Conservation (phyloP, 1,140 invertebrate species). For the Bathynomus jamesi region DNA sequence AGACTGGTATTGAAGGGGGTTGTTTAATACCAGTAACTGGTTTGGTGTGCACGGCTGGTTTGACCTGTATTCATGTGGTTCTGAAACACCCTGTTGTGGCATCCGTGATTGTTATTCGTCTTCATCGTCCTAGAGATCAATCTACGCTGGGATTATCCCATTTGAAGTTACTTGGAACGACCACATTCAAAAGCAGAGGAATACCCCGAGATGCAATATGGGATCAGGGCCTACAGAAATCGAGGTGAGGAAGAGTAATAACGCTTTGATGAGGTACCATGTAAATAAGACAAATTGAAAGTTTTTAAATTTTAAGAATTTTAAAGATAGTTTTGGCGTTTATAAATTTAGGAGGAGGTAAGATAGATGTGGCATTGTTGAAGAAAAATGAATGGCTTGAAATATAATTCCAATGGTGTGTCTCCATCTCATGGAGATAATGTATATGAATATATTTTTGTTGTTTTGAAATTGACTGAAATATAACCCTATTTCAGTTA, state of each 20-base stretch:
- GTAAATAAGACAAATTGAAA: too few species aligned
- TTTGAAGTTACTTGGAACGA: slow-evolving; percentile 71
- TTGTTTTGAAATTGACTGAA: background rate
- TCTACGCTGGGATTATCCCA: slow-evolving; percentile 80
- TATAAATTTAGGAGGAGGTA: too few species aligned
- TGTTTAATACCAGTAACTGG: slow-evolving; percentile 56
- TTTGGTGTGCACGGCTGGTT: slow-evolving; percentile 69
- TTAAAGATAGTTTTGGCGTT: too few species aligned
- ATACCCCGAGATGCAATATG: slow-evolving; percentile 42
- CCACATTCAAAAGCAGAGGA: slow-evolving; percentile 58
- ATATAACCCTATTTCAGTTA: slow-evolving; percentile 45
- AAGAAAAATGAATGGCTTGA: too few species aligned
- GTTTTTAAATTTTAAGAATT: too few species aligned
- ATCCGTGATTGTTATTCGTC: slow-evolving; percentile 50
- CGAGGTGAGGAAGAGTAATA: too few species aligned
- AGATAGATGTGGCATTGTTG: too few species aligned
- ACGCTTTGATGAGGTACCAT: too few species aligned
- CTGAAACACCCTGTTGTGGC: slow-evolving; percentile 70
- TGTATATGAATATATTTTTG: background rate
- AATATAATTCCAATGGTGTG: too few species aligned
- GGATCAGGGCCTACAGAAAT: slow-evolving; percentile 32
- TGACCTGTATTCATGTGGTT: slow-evolving; percentile 74
- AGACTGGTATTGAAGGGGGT: slow-evolving; percentile 54
- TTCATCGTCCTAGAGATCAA: slow-evolving; percentile 77
- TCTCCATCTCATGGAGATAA: too few species aligned